phyloP scores from a whole-genome alignment of 23 tunicate species.

The Trididemnum clinides region DNA sequence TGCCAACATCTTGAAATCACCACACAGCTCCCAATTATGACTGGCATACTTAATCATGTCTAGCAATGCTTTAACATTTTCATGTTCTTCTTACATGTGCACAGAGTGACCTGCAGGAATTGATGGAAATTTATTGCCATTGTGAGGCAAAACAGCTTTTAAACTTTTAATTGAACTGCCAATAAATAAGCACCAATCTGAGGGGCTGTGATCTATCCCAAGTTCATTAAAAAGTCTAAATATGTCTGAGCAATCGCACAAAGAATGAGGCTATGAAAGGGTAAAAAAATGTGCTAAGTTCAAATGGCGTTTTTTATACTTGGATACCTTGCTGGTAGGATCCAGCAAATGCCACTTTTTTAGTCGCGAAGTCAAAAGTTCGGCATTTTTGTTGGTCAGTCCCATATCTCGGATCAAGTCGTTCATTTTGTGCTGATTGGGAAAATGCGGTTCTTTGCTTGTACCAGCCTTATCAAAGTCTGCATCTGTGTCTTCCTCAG shows the following conservation, averaged over 20 bases:
- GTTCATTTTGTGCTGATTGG: too few relatives aligned
- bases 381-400: too few relatives aligned
- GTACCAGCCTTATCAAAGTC: too few relatives aligned
- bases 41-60: background rate
- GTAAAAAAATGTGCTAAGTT: too few relatives aligned
- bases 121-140: constrained; percentile 24
- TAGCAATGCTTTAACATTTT: constrained; percentile 6
- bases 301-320: too few relatives aligned
- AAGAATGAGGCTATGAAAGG: too few relatives aligned
- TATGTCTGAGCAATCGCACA: constrained; percentile 25
- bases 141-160: constrained; percentile 18
- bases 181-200: constrained; percentile 15
- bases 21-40: constrained; percentile 32
- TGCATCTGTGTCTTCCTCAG: too few relatives aligned
- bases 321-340: too few relatives aligned
- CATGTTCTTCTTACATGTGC: constrained; percentile 8
- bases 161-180: constrained; percentile 5
- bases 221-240: background rate
- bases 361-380: too few relatives aligned
- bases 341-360: too few relatives aligned
- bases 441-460: too few relatives aligned
- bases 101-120: constrained; percentile 6
- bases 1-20: constrained; percentile 29
- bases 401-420: too few relatives aligned
- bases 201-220: constrained; percentile 10